Evolutionary conservation across 2,888 invertebrate genomes (phyloP).

Genomic region (Neocrepidodera transversa): DNA sequence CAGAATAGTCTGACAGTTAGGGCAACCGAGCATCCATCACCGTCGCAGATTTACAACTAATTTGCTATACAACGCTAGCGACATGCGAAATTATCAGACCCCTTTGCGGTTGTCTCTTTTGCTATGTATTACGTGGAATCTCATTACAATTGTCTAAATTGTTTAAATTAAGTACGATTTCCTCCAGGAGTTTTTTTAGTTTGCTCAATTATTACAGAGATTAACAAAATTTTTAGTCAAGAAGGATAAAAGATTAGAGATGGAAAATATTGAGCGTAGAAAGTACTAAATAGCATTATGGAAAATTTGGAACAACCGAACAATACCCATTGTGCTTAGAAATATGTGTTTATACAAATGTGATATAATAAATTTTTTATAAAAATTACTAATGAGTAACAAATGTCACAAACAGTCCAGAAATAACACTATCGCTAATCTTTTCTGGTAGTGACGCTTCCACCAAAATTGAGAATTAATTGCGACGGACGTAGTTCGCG

Average conservation of each 20-base stretch:
- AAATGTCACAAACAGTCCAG: slow-evolving; percentile 12
- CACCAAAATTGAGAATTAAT: slow-evolving; percentile 45
- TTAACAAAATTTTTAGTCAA: no score
- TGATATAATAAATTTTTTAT: no score
- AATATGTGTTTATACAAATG: no score
- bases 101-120: slow-evolving; percentile 45
- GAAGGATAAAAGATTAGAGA: no score
- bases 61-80: slow-evolving; percentile 57
- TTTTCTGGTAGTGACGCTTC: slow-evolving; percentile 34
- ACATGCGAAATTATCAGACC: slow-evolving; percentile 57
- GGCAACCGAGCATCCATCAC: slow-evolving; percentile 55
- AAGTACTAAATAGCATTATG: no score
- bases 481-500: slow-evolving; percentile 36
- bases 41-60: slow-evolving; percentile 58
- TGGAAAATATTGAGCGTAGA: no score
- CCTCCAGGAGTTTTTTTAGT: no score
- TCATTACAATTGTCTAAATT: background rate
- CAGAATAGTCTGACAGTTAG: slow-evolving; percentile 51
- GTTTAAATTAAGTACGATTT: no score
- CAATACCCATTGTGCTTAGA: no score
- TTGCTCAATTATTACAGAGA: no score
- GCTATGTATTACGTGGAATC: slow-evolving; percentile 7
- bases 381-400: background rate
- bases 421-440: slow-evolving; percentile 17
- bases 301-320: no score